Conservation (phyloP, 2,113 vertebrate species). For the Marmota flaviventris region DNA sequence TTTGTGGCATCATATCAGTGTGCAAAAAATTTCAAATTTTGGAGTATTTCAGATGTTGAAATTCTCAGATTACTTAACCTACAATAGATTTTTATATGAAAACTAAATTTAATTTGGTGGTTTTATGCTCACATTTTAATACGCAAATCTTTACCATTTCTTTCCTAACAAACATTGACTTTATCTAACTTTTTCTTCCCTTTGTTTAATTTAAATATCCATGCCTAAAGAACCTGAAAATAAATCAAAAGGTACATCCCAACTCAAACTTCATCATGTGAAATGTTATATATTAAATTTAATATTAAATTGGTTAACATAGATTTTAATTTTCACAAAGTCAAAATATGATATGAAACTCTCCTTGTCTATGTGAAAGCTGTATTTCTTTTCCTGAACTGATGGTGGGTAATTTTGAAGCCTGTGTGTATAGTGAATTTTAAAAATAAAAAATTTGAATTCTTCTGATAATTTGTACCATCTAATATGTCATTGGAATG, state of each 20-base stretch:
- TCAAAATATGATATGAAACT: conserved; percentile 29
- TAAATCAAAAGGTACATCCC: not conserved
- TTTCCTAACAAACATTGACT: not conserved
- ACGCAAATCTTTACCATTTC: not conserved
- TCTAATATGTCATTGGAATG: not conserved
- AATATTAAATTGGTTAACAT: not conserved
- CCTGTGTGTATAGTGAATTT: not conserved
- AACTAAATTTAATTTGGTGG: not conserved
- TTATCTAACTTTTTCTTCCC: not conserved
- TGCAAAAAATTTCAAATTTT: not conserved
- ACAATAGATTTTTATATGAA: not conserved
- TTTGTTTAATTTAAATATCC: not conserved
- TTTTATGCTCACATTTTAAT: conserved; percentile 8
- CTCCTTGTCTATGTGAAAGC: not conserved
- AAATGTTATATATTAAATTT: not conserved
- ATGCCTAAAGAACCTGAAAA: not conserved
- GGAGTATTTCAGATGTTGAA: not conserved
- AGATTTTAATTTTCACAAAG: not conserved
- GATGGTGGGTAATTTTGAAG: not conserved
- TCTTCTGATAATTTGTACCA: not conserved
- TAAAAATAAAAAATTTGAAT: conserved; percentile 2
- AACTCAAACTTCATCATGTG: not conserved
- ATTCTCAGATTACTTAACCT: not conserved
- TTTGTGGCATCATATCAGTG: not conserved
- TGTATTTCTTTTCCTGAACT: not conserved